Conservation (phyloP, 2,797 vertebrate species). For the Simalia tracyae region DNA sequence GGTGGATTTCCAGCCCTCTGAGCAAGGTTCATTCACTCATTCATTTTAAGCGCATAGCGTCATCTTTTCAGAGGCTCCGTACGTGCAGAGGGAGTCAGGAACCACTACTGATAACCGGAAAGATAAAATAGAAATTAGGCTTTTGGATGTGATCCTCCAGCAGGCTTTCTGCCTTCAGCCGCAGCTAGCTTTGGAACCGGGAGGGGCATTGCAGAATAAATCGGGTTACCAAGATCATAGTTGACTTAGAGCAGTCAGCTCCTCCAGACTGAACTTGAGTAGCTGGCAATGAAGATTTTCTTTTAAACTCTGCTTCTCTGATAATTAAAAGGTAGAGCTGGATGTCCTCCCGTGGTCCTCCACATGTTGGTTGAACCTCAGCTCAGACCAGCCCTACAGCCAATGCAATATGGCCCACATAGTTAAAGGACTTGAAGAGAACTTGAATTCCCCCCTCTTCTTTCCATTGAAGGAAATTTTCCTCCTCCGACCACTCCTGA, state of each 20-base stretch:
- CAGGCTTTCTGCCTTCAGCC: too few species aligned
- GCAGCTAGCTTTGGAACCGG: not conserved
- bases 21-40: constrained; percentile 83
- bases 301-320: too few species aligned
- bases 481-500: constrained; percentile 98
- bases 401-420: not conserved
- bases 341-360: not conserved
- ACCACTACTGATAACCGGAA: not conserved
- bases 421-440: not conserved
- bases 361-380: not conserved
- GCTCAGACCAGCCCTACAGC: not conserved
- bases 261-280: not conserved
- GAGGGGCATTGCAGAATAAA: not conserved
- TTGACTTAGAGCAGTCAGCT: not conserved
- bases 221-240: not conserved
- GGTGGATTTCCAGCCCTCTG: constrained; percentile 95
- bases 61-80: too few species aligned
- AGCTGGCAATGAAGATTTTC: not conserved
- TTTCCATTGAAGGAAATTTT: constrained; percentile 84
- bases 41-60: too few species aligned
- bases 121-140: not conserved
- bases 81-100: not conserved
- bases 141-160: not conserved
- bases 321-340: not conserved
- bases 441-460: not conserved